phyloP scores from a whole-genome alignment of 2,888 invertebrate genomes.

The Tillus elongatus region DNA sequence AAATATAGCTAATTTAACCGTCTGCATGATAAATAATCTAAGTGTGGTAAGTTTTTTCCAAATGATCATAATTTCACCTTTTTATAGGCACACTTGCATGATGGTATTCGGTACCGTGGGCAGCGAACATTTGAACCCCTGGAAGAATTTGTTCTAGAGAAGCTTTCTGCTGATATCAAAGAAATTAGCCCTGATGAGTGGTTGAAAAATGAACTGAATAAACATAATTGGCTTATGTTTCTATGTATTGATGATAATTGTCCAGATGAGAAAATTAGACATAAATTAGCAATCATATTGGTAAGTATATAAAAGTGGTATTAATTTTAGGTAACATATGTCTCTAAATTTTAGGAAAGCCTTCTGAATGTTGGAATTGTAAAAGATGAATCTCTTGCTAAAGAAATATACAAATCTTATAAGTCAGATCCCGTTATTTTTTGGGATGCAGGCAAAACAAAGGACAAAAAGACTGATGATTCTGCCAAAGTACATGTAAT shows the following conservation, averaged over 20 bases:
- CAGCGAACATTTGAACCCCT: conserved; percentile 50
- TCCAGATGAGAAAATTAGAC: conserved; percentile 47
- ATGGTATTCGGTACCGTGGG: conserved; percentile 52
- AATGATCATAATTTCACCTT: no score
- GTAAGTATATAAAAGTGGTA: no score
- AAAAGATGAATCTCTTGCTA: conserved; percentile 41
- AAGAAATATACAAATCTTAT: conserved; percentile 38
- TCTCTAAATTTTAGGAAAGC: no score
- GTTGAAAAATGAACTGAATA: conserved; percentile 28
- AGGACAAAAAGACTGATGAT: conserved; percentile 22
- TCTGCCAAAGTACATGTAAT: conserved; percentile 27
- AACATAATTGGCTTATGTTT: conserved; percentile 46
- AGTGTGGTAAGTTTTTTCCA: no score
- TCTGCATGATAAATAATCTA: no score
- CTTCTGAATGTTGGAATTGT: conserved; percentile 47
- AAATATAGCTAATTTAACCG: no score
- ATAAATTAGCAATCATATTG: conserved; percentile 65
- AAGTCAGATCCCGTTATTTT: conserved; percentile 32
- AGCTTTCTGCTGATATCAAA: conserved; percentile 43
- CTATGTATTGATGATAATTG: conserved; percentile 49
- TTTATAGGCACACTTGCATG: conserved; percentile 47
- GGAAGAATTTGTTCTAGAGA: conserved; percentile 54
- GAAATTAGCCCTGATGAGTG: conserved; percentile 40
- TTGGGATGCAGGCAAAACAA: conserved; percentile 30
- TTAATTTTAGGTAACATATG: no score